Evolutionary conservation across 2,797 vertebrate genomes (phyloP).

Genomic region (Petrocephalus schoutedeni): DNA sequence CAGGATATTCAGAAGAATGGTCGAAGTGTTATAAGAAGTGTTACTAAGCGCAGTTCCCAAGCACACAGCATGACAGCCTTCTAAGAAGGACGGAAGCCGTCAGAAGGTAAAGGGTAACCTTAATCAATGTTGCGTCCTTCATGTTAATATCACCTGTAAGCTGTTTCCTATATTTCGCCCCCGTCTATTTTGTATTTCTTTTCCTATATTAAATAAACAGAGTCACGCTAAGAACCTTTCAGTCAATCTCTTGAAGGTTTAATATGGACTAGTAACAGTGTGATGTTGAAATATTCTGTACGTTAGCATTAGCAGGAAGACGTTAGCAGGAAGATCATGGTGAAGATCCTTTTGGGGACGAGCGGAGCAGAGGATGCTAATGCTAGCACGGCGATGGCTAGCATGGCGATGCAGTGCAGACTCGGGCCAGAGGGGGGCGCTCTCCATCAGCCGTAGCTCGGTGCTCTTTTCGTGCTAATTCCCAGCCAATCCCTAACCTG

Average conservation of each 20-base stretch:
- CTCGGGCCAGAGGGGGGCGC: not conserved
- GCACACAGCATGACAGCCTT: not conserved
- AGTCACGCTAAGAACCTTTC: not conserved
- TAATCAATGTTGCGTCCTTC: not conserved
- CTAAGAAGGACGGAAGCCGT: not conserved
- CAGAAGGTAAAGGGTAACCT: not conserved
- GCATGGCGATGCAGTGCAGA: not conserved
- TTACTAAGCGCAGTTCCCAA: not conserved
- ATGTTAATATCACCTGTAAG: not conserved
- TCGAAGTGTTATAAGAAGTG: not conserved
- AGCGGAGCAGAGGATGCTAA: not conserved
- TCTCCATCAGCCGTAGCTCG: not conserved
- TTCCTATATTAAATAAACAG: not conserved
- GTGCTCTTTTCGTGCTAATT: not conserved
- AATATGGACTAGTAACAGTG: not conserved
- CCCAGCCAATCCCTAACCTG: slow-evolving; percentile 23
- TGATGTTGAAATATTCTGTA: not conserved
- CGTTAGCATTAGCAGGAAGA: not conserved
- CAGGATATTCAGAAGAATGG: not conserved
- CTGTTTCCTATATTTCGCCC: not conserved
- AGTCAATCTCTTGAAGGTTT: not conserved
- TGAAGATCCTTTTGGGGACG: not conserved
- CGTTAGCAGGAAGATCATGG: too few relatives aligned
- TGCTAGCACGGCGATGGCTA: too few relatives aligned
- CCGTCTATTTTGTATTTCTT: not conserved